Base-by-base conservation (phyloP, 2,797 vertebrate genomes). In the Lithobates sylvaticus region DNA sequence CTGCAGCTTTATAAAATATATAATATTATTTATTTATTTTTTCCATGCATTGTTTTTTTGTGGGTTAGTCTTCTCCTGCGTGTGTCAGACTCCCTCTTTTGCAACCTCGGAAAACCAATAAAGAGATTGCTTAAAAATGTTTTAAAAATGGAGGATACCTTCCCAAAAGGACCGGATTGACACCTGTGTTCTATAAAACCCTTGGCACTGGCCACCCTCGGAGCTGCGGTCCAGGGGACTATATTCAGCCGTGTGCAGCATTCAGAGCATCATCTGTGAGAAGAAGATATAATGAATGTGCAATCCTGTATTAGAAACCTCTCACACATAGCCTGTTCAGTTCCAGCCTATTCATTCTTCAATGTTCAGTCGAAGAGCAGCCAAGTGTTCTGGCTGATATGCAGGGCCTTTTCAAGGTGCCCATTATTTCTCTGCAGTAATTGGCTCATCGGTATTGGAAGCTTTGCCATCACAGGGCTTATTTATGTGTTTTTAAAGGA, bases 91-190 rank as follows among this genome's bases (percentile, higher is more conserved):
- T 36, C 5, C 34, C 34, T 36, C 32, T 7, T 7, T 36, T 5
- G 5, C 34, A 36, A 36, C 6, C 34, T 6, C 5, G 6, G 34
- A 36, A 36, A 36, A 36, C 34, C 34, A n/a, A n/a, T n/a, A n/a
- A 36, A 36, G 34, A 36, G 34, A 36, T 36, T 0, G 5, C 7
- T 36, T 5, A n/a, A n/a, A n/a, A n/a, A n/a, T n/a, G n/a, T n/a
- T n/a, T n/a, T n/a, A 36, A 36, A 36, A 1, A 18, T 47, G 15
- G 13, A 1, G 39, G 9, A 10, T 26, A 70, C 47, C 10, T 36
- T 72, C 36, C 26, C 79, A 81, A 50, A 81, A 39, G 69, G 79
- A 50, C 47, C 3, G 32, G 34, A 58, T 27, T 72, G 79, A 72
- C 29, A 68, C 67, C 78, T 21, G 78, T 80, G 54, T 54, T 47